Base-by-base conservation (phyloP, 1,140 invertebrate species). In the Phocides pigmalion region DNA sequence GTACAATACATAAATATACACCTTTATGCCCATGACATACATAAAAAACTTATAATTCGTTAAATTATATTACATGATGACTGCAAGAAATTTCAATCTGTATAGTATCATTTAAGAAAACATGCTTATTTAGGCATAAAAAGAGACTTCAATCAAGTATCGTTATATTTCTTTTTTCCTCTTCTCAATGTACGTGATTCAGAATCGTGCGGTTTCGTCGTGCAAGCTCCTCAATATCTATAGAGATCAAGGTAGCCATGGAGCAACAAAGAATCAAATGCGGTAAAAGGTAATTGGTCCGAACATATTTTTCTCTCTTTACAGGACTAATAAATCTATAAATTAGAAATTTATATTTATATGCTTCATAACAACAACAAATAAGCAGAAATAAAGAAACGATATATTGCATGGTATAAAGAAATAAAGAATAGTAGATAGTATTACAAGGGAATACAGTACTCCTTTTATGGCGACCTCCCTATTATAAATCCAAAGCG, bases 131-230 rank as follows among this genome's bases (percentile, higher is more conserved):
- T 46, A 46, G 19, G 3, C 19, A 22, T 20, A 44, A 51, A 35
- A 49, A 39, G 25, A 19, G 25, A 62, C 35, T 35, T 51, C 32
- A 62, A 51, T 50, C 39, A 53, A 44, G 19, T 50, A 51, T 41
- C 35, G 12, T 47, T 35, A 56, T 25, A 42, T 58, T 28, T 54
- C 19, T 50, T 62, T 35, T 32, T 51, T 65, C 49, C 35, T 65
- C 32, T 71, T n/a, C 41, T 39, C 20, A 51, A 14, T 72, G 51
- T 66, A 77, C 69, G 74, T 73, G 70, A 54, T 59, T 65, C 20
- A 51, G 59, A 53, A 67, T 76, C 73, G 70, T 70, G 70, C 42
- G 41, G 56, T 47, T 17, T 16, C 54, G 44, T 74, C 74, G 71
- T 77, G 74, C 66, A 49, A 75, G 47, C 50, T 72, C 66, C 61